phyloP scores from a whole-genome alignment of 2,797 vertebrate genomes.

The Uromys caudimaculatus region DNA sequence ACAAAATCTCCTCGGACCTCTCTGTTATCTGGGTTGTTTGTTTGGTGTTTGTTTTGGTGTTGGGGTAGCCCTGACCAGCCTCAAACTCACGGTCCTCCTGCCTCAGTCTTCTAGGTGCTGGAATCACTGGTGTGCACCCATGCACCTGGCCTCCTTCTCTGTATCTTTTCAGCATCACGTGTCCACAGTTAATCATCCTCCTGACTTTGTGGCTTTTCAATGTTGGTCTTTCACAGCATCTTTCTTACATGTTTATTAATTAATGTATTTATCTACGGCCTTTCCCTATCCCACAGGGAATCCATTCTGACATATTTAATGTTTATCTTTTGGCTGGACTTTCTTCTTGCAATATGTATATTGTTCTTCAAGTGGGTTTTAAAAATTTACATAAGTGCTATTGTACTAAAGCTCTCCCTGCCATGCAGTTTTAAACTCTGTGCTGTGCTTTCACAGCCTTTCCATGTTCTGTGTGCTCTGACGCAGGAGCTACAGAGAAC shows the following conservation, averaged over 20 bases:
- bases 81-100: neutral
- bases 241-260: neutral
- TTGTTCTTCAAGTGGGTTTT: conserved; percentile 17
- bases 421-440: neutral
- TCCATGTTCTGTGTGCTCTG: neutral
- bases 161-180: neutral
- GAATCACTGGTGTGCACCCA: too few species aligned
- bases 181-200: neutral
- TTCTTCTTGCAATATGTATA: conserved; percentile 54
- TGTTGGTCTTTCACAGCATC: neutral
- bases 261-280: neutral
- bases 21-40: neutral
- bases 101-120: neutral
- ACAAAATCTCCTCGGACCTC: neutral
- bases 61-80: neutral
- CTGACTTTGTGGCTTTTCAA: neutral
- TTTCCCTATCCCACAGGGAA: neutral
- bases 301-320: neutral
- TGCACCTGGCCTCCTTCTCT: neutral
- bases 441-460: neutral
- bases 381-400: conserved; percentile 26
- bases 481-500: neutral
- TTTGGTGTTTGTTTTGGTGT: neutral
- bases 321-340: conserved; percentile 53
- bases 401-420: neutral